Evolutionary conservation across 2,113 vertebrate genomes (phyloP).

Genomic region (Apaloderma vittatum): DNA sequence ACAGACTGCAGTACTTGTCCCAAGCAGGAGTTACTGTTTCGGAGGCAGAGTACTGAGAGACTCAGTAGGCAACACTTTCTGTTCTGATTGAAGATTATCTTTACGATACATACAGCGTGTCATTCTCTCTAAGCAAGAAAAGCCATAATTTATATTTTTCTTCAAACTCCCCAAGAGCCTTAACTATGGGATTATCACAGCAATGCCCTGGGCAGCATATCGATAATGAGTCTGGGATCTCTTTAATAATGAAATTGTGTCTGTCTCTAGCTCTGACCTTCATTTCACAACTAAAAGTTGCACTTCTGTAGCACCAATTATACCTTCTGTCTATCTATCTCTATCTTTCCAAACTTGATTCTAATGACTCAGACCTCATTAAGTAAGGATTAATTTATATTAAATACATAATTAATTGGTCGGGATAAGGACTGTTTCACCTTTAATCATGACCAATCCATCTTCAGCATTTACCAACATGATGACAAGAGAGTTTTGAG

Average conservation of each 20-base stretch:
- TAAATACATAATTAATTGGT: neutral
- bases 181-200: neutral
- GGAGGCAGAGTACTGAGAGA: neutral
- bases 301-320: neutral
- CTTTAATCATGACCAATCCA: neutral
- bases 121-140: neutral
- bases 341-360: neutral
- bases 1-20: neutral
- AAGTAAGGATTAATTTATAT: slow-evolving; percentile 40
- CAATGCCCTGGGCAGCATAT: neutral
- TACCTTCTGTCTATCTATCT: neutral
- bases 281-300: neutral
- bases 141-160: slow-evolving; percentile 23
- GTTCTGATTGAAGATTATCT: neutral
- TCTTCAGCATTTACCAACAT: neutral
- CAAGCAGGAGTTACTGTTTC: neutral
- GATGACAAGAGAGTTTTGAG: neutral
- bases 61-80: neutral
- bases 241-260: slow-evolving; percentile 11
- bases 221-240: neutral
- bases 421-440: neutral
- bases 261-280: slow-evolving; percentile 15
- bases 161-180: neutral
- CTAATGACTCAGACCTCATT: slow-evolving; percentile 18
- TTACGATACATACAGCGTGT: neutral